Conservation (phyloP, 2,888 invertebrate genomes). For the Lycophotia porphyrea region DNA sequence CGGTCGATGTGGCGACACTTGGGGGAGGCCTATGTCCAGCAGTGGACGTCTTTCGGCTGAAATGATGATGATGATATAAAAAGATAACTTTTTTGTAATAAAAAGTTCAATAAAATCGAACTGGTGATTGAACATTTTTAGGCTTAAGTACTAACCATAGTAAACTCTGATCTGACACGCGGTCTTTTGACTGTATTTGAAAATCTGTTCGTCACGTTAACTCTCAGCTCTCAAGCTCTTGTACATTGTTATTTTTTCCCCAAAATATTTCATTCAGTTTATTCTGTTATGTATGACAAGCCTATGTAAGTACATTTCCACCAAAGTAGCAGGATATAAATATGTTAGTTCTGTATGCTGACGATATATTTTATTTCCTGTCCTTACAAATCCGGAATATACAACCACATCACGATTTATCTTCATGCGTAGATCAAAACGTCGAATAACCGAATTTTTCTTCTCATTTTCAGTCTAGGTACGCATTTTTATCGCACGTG, state of each 20-base stretch:
- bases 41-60: no score
- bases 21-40: no score
- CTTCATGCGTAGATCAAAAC: constrained; percentile 59
- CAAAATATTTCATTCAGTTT: neutral
- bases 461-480: constrained; percentile 57
- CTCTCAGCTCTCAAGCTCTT: neutral
- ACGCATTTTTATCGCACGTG: constrained; percentile 64
- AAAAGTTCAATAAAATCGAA: neutral
- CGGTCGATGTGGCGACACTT: no score
- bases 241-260: neutral
- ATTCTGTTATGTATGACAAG: neutral
- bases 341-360: constrained; percentile 42
- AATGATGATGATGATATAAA: no score
- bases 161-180: neutral
- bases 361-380: constrained; percentile 59
- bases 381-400: constrained; percentile 58
- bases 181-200: neutral
- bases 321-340: constrained; percentile 17
- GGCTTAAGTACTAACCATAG: neutral
- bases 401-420: constrained; percentile 68
- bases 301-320: constrained; percentile 8
- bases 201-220: neutral
- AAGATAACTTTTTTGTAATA: neutral
- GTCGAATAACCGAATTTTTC: constrained; percentile 47
- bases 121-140: neutral